A percentile compares a stretch with the other conserved stretches of the same genome.
Evolutionary conservation across 2,797 vertebrate species (phyloP).

Genomic region (Thripadectes ignobilis): DNA sequence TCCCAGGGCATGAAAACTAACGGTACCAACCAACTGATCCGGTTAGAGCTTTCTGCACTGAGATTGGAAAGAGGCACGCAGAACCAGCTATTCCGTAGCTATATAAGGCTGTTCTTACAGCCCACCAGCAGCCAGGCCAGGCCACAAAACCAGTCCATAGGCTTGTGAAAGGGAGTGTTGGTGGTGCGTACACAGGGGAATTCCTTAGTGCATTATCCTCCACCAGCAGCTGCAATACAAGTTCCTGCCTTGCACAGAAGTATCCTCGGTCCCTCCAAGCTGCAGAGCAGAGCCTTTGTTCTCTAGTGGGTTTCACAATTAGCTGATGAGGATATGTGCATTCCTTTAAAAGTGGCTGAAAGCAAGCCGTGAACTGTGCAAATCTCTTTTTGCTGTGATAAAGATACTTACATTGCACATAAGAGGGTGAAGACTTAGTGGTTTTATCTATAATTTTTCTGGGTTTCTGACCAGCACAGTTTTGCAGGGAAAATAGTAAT

Average conservation of each 20-base stretch:
- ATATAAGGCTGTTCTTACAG: neutral
- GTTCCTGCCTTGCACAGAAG: neutral
- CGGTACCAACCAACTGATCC: neutral
- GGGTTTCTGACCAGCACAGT: neutral
- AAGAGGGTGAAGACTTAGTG: neutral
- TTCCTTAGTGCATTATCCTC: neutral
- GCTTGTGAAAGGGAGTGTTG: neutral
- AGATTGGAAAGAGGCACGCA: neutral
- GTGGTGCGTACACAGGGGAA: neutral
- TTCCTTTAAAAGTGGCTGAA: neutral
- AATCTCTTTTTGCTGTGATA: neutral
- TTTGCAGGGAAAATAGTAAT: neutral
- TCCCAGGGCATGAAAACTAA: neutral
- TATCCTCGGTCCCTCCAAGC: neutral
- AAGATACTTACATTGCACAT: neutral
- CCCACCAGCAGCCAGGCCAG: neutral
- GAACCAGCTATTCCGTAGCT: neutral
- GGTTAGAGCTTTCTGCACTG: neutral
- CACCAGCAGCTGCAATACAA: neutral
- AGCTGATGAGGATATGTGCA: neutral
- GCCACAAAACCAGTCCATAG: neutral
- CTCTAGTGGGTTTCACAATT: neutral
- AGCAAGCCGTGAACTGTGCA: neutral
- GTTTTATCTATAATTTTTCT: neutral
- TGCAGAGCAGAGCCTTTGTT: neutral